phyloP scores from a whole-genome alignment of 2,888 invertebrate genomes.

The Hirudinaria manillensis region DNA sequence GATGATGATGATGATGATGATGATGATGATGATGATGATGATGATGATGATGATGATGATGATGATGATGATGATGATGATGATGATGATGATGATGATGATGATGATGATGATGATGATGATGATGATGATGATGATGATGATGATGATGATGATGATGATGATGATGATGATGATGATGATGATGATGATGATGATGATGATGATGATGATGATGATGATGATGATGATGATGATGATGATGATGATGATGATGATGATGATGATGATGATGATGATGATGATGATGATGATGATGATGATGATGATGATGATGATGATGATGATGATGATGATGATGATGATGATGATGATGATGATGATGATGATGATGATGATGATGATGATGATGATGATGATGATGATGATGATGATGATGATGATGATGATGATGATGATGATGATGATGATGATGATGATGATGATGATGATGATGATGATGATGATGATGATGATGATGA shows the following conservation, averaged over 20 bases:
- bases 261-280: conserved; percentile 31
- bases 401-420: conserved; percentile 20
- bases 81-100: conserved; percentile 30
- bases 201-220: conserved; percentile 11
- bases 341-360: conserved; percentile 32
- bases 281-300: conserved; percentile 26
- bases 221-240: conserved; percentile 25
- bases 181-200: conserved; percentile 7
- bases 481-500: conserved; percentile 18
- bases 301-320: conserved; percentile 27
- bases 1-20: conserved; percentile 31
- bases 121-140: conserved; percentile 26
- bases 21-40: conserved; percentile 26
- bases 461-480: conserved; percentile 8
- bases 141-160: conserved; percentile 20
- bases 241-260: conserved; percentile 32
- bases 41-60: conserved; percentile 26
- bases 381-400: conserved; percentile 31
- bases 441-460: neutral
- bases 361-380: conserved; percentile 31
- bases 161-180: conserved; percentile 17
- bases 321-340: conserved; percentile 30
- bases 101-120: conserved; percentile 33
- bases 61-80: conserved; percentile 32
- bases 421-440: conserved; percentile 24